Evolutionary conservation across 1,140 invertebrate genomes (phyloP).

Genomic region (Calephelis virginiensis): DNA sequence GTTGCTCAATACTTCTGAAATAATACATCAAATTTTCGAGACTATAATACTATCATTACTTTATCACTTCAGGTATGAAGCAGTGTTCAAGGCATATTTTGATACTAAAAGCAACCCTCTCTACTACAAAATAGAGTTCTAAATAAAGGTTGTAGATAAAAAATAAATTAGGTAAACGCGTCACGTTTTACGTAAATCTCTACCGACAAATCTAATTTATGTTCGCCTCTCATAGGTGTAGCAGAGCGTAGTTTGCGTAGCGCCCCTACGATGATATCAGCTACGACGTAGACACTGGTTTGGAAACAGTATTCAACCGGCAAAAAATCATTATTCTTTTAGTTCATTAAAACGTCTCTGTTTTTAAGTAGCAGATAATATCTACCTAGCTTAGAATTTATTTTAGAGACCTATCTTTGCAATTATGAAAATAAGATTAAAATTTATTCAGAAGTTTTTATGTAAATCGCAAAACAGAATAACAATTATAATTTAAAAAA

Average conservation of each 20-base stretch:
- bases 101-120: not conserved
- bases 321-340: too few species aligned
- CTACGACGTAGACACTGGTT: not conserved
- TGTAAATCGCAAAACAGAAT: too few species aligned
- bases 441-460: too few species aligned
- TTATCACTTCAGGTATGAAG: not conserved
- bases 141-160: not conserved
- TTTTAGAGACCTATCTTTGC: too few species aligned
- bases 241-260: not conserved
- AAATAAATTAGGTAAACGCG: conserved; percentile 1
- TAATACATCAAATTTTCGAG: too few species aligned
- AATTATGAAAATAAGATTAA: too few species aligned
- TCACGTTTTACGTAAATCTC: conserved; percentile 5
- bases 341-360: too few species aligned
- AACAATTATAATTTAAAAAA: too few species aligned
- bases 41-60: not conserved
- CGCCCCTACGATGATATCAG: not conserved
- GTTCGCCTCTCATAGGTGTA: not conserved
- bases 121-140: not conserved
- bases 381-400: too few species aligned
- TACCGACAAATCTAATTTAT: conserved; percentile 11
- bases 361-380: too few species aligned
- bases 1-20: too few species aligned
- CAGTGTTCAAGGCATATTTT: not conserved
- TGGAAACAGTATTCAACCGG: too few species aligned